Evolutionary conservation across 2,113 vertebrate genomes (phyloP).

Genomic region (Zosterops lateralis): DNA sequence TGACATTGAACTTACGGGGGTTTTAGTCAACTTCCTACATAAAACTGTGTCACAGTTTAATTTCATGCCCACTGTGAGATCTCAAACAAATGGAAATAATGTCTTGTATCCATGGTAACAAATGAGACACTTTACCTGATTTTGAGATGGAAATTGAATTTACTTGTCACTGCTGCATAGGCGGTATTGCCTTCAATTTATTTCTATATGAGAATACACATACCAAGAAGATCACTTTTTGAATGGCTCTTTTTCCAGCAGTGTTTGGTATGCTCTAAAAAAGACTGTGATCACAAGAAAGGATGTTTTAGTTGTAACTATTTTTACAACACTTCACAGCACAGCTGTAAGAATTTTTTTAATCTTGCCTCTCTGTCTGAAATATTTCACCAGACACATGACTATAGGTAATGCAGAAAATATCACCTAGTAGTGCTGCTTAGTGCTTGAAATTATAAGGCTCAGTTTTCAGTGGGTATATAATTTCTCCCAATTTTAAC

Average conservation of each 20-base stretch:
- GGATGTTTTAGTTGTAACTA: not conserved
- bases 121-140: slow-evolving; percentile 60
- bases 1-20: slow-evolving; percentile 24
- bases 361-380: not conserved
- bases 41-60: slow-evolving; percentile 60
- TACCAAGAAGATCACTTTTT: not conserved
- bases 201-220: slow-evolving; percentile 6
- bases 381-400: not conserved
- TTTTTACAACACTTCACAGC: slow-evolving; percentile 22
- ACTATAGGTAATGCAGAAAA: not conserved
- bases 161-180: slow-evolving; percentile 39
- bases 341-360: slow-evolving; percentile 7
- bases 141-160: slow-evolving; percentile 55
- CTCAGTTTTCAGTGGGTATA: not conserved
- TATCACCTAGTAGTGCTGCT: not conserved
- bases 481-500: not conserved
- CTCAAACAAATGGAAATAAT: slow-evolving; percentile 64
- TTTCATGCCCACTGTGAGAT: slow-evolving; percentile 58
- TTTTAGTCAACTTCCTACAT: slow-evolving; percentile 40
- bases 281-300: not conserved
- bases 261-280: not conserved
- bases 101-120: slow-evolving; percentile 68
- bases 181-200: slow-evolving; percentile 26
- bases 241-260: slow-evolving; percentile 8
- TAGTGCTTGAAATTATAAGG: not conserved